These are phyloP conservation scores for Apamea crenata DNA, from an alignment of 2,888 invertebrate genomes.

Conservation along the genomic window DNA sequence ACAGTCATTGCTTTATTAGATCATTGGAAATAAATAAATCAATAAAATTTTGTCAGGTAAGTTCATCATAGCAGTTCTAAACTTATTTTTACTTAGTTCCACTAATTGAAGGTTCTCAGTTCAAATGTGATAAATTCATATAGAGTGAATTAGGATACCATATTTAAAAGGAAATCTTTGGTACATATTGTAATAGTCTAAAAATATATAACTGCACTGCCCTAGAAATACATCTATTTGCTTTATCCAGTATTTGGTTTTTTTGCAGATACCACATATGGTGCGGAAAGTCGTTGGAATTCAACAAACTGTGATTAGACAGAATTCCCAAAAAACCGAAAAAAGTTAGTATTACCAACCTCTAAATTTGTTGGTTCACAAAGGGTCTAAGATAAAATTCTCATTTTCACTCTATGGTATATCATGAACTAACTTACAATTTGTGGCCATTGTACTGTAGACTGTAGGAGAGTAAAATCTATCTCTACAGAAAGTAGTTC, in stretches of 20 bases:
- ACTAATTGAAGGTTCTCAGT: background rate
- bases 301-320: constrained; percentile 65
- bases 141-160: background rate
- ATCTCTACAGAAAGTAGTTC: background rate
- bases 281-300: constrained; percentile 65
- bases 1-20: background rate
- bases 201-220: background rate
- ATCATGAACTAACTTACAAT: background rate
- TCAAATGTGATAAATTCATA: background rate
- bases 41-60: constrained; percentile 15
- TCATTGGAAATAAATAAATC: too few relatives aligned
- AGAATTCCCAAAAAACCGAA: constrained; percentile 81
- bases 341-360: constrained; percentile 78
- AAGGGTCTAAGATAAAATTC: background rate
- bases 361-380: background rate
- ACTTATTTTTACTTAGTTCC: background rate
- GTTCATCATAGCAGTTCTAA: constrained; percentile 3
- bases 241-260: background rate
- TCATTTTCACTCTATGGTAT: background rate
- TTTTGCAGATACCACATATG: constrained; percentile 66
- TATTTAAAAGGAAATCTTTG: background rate
- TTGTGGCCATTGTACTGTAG: background rate
- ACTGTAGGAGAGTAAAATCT: background rate
- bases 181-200: background rate
- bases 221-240: background rate